These are phyloP conservation scores for Stomorhina lunata DNA, from an alignment of 2,888 invertebrate species.

Conservation along the genomic window DNA sequence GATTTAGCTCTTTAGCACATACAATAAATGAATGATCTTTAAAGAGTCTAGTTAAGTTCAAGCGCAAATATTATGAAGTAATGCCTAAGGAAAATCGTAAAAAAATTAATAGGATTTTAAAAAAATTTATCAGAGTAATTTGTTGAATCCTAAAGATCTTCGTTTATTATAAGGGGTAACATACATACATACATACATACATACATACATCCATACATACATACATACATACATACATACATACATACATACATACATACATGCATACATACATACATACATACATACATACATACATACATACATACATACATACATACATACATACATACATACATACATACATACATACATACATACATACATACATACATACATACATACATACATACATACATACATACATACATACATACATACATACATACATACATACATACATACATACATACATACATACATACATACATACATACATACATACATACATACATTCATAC, in stretches of 20 bases:
- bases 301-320: neutral
- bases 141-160: too few species aligned
- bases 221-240: neutral
- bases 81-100: neutral
- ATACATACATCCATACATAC: too few species aligned
- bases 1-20: neutral
- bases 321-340: neutral
- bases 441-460: too few species aligned
- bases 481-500: neutral
- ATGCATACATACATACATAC: neutral
- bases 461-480: neutral
- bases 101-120: too few species aligned
- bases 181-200: too few species aligned
- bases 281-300: conserved; percentile 14
- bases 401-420: too few species aligned
- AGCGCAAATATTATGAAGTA: neutral
- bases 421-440: too few species aligned
- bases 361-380: too few species aligned
- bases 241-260: neutral
- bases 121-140: too few species aligned
- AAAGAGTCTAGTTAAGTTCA: neutral
- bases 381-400: too few species aligned
- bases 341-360: neutral
- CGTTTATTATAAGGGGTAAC: too few species aligned
- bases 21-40: neutral